These are phyloP conservation scores for Xestia sexstrigata DNA, from an alignment of 2,888 invertebrate species.

Conservation along the genomic window DNA sequence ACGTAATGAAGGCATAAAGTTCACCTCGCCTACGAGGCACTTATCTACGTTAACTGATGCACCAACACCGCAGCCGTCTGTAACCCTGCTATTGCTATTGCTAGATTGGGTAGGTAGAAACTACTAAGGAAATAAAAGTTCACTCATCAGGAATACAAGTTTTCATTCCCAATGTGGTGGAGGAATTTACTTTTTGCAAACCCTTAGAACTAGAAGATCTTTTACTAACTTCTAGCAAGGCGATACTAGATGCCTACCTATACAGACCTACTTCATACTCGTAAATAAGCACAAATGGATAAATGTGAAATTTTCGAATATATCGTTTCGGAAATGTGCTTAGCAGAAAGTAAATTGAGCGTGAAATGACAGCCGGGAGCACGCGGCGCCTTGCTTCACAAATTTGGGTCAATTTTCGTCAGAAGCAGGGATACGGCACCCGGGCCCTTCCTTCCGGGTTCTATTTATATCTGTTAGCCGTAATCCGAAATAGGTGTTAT, in stretches of 20 bases:
- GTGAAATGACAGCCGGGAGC: conserved; percentile 81
- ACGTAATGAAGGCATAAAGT: neutral
- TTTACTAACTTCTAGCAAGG: neutral
- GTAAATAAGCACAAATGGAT: conserved; percentile 39
- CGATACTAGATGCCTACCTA: conserved; percentile 9
- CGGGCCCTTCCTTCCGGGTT: conserved; percentile 71
- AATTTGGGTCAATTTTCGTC: conserved; percentile 83
- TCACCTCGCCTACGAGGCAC: neutral
- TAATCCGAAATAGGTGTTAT: conserved; percentile 68
- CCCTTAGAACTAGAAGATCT: neutral
- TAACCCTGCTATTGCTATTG: neutral
- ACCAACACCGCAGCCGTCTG: neutral
- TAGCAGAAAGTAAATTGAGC: conserved; percentile 80
- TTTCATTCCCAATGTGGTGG: neutral
- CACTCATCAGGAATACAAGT: neutral
- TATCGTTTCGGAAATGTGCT: conserved; percentile 73
- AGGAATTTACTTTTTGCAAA: neutral
- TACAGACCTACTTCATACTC: neutral
- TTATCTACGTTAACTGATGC: neutral
- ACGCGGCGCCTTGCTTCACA: conserved; percentile 71
- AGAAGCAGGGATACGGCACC: conserved; percentile 67
- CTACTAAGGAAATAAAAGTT: neutral
- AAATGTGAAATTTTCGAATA: conserved; percentile 64
- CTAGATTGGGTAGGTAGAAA: too few relatives aligned
- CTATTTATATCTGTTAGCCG: conserved; percentile 72